phyloP scores from a whole-genome alignment of 23 tunicate species.

The Styela clava region DNA sequence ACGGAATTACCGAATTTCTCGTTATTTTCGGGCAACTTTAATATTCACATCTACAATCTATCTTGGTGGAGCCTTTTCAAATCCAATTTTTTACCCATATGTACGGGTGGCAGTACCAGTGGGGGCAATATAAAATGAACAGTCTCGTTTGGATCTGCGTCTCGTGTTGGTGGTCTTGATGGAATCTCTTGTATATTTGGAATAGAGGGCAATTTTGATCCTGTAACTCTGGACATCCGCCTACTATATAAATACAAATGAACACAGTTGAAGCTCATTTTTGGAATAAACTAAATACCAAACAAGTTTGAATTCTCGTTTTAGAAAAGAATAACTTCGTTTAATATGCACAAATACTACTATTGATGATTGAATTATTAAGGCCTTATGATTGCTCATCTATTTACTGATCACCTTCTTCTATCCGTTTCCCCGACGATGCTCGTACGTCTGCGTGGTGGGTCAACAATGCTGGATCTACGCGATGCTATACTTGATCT shows the following conservation, averaged over 20 bases:
- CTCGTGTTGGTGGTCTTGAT: background rate
- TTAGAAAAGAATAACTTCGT: too few relatives aligned
- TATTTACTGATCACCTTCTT: background rate
- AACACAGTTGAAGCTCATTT: too few relatives aligned
- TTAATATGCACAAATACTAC: too few relatives aligned
- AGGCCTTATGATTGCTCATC: too few relatives aligned
- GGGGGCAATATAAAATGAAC: conserved; percentile 18
- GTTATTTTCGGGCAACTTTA: too few relatives aligned
- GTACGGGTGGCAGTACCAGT: conserved; percentile 9
- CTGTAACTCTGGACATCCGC: background rate
- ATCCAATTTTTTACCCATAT: background rate
- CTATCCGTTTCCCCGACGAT: background rate
- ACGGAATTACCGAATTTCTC: too few relatives aligned
- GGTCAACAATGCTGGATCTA: conserved; percentile 6
- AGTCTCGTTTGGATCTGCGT: conserved; percentile 2
- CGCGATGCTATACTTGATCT: conserved; percentile 5
- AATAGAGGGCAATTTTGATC: background rate
- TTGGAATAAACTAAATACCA: too few relatives aligned
- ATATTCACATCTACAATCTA: background rate
- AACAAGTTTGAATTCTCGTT: too few relatives aligned
- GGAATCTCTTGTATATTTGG: background rate
- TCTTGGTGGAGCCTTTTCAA: conserved; percentile 10
- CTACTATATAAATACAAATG: background rate
- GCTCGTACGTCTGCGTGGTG: background rate
- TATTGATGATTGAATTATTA: too few relatives aligned